Evolutionary conservation across 1,140 invertebrate genomes (phyloP).

Genomic region (Pentalonia nigronervosa): DNA sequence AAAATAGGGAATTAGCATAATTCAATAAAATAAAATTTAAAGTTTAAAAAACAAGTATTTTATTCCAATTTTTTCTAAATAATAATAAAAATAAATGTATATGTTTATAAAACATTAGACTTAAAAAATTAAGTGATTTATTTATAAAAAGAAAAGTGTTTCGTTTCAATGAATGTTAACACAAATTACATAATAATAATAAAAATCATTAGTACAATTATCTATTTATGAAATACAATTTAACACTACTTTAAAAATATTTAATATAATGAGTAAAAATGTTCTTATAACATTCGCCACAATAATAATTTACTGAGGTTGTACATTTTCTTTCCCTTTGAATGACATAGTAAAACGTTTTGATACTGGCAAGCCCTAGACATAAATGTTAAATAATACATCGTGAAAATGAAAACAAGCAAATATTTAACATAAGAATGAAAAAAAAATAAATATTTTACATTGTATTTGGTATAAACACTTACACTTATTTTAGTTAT

Average conservation of each 20-base stretch:
- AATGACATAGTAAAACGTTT: neutral
- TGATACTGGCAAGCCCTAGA: neutral
- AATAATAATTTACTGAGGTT: neutral
- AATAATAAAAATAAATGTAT: neutral
- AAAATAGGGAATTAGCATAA: neutral
- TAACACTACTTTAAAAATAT: neutral
- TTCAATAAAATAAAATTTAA: neutral
- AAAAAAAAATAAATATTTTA: neutral
- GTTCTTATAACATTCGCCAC: neutral
- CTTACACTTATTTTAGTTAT: constrained; percentile 32
- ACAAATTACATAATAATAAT: neutral
- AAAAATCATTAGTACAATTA: neutral
- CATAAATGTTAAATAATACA: neutral
- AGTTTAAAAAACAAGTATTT: neutral
- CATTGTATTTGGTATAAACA: neutral
- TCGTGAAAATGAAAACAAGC: neutral
- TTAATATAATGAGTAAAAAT: neutral
- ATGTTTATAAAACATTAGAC: neutral
- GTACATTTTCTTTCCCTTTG: constrained; percentile 27
- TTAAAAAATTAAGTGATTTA: neutral
- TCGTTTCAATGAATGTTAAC: neutral
- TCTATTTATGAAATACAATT: neutral
- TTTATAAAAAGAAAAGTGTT: neutral
- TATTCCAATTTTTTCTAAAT: neutral
- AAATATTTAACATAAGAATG: too few species aligned